Evolutionary conservation across 2,888 invertebrate genomes (phyloP), one percentile per base, ranked within the genome.

Genomic region (Lampropteryx suffumata): DNA sequence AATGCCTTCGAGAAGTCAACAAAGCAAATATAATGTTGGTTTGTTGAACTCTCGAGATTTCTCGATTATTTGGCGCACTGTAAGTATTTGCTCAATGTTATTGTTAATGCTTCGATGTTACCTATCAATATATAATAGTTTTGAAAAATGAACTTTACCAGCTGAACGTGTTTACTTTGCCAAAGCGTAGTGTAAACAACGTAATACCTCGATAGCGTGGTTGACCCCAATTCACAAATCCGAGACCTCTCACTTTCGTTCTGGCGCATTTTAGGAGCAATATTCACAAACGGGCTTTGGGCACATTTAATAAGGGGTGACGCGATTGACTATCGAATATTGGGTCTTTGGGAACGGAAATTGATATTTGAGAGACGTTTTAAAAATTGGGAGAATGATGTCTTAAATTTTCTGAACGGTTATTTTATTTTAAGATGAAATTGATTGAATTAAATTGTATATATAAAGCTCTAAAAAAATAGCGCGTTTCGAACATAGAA

Each of bases 131-230:
- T 17, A 17, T 17, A 3, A 3, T 17, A 17, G 4, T 24, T 24
- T 24, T 24, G 7, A 24, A 10, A 10, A 9, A 13, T 24, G 13
- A 13, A 28, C 26, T 24, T 30, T 17, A 33, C 33, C 32, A 43
- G 37, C 43, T 7, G 26, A 2, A 21, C 27, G 11, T 9, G 10
- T 1, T 11, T 7, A 13, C 28, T 28, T 57, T 55, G 55, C 50
- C 60, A 59, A 59, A 64, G 57, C 62, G 59, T 65, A 70, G 65
- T 67, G 71, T 72, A 71, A 74, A 73, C 71, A 72, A 66, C 65
- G 67, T 66, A 64, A 65, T 65, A 69, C 61, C 62, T 62, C 69
- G 69, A 71, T 71, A 71, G 67, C 71, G 68, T 61, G 68, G 67
- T 64, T 56, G 67, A 57, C 66, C 65, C 70, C 61, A 66, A 65